Base-by-base conservation (phyloP, 2,113 vertebrate genomes). In the Equus quagga region DNA sequence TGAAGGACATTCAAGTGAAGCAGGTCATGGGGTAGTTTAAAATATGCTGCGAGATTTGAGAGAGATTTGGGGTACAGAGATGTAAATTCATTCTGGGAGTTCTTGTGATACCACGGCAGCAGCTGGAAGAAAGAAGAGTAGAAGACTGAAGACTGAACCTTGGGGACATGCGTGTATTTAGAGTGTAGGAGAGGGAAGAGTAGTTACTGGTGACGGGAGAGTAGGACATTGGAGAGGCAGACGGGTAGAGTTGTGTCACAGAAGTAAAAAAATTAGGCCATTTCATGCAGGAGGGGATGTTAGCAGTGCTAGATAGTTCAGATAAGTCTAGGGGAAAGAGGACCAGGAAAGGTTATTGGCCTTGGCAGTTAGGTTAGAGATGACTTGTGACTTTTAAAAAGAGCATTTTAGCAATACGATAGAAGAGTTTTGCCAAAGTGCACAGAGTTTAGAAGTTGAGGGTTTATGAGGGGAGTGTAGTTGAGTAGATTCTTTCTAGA, bases 401-500 rank as follows among this genome's bases (percentile, higher is more conserved):
- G 28, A 94, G 13, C 26, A 89, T 49, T 49, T 93, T 41, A 76
- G 54, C 9, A 8, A 24, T 44, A 10, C 4, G 9, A 36, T 15
- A 7, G 62, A 89, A 49, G 46, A 90, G 28, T 60, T 44, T 44
- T 72, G 46, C 36, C 49, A 73, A 64, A 54, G 17, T 9, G 8
- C 31, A 46, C 3, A 5, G 51, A 10, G 0, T 49, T 65, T 72
- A 89, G 82, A 81, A 91, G 28, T 90, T 85, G 31, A 44, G 21
- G 14, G 18, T 6, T 85, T 75, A 19, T 13, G 33, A 60, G 36
- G 19, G 19, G 28, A 93, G 7, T 69, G 12, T 33, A 49, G 60
- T 24, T 8, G 36, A 94, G 13, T 96, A 18, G 13, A 56, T 94
- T 84, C 24, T 90, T 94, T 75, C 73, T 78, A 91, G 78, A 72